These are phyloP conservation scores for Schlechtendalia chinensis DNA, from an alignment of 1,140 invertebrate genomes.

Conservation along the genomic window DNA sequence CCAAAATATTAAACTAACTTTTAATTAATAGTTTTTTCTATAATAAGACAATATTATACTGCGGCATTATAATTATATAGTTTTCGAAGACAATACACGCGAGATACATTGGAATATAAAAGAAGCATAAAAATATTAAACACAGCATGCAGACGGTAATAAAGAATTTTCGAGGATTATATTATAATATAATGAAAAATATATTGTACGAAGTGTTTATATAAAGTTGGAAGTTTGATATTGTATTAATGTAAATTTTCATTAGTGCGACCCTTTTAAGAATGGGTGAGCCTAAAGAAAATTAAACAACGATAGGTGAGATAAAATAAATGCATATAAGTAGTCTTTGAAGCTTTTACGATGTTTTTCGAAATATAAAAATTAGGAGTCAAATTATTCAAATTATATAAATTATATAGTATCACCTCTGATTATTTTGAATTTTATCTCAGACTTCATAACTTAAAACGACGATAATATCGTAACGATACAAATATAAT, in stretches of 20 bases:
- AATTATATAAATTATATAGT: background rate
- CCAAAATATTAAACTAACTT: background rate
- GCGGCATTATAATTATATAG: background rate
- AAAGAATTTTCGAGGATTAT: background rate
- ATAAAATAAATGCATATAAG: background rate
- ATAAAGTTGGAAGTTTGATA: background rate
- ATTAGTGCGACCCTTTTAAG: background rate
- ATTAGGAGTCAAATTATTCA: background rate
- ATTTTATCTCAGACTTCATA: background rate
- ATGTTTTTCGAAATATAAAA: background rate
- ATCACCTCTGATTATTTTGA: background rate
- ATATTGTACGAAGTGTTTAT: background rate
- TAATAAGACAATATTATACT: no score
- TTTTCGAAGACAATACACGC: background rate
- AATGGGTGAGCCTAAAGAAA: background rate
- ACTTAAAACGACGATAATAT: no score
- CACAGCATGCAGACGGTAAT: background rate
- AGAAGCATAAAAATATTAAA: background rate
- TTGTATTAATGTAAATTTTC: background rate
- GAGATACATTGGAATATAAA: background rate
- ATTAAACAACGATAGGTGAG: background rate
- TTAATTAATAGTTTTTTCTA: background rate
- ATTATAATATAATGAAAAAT: background rate
- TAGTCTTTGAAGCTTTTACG: background rate
- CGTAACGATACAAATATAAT: no score